Conservation (phyloP, 2,113 vertebrate species). For the Tragelaphus imberbis region DNA sequence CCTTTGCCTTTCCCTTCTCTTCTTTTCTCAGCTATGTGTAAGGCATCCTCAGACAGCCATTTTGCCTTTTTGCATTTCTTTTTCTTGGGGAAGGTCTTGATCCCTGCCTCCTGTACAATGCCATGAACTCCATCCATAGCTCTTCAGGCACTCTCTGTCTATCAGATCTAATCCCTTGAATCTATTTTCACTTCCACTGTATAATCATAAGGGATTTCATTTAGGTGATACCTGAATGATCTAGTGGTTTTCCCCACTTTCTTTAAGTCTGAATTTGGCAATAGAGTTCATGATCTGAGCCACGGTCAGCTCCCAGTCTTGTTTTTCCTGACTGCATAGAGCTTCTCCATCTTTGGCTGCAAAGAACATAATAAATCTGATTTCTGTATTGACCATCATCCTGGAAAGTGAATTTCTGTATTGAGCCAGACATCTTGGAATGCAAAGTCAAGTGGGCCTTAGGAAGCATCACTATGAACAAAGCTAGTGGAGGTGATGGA, state of each 20-base stretch:
- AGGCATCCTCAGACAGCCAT: neutral
- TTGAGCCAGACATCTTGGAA: neutral
- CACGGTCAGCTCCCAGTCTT: neutral
- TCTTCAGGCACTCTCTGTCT: neutral
- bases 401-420: neutral
- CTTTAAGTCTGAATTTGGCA: neutral
- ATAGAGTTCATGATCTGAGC: neutral
- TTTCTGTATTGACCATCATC: neutral
- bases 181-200: neutral
- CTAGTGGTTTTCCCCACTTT: neutral
- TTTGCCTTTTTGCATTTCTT: neutral
- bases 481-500: neutral
- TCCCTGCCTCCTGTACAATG: neutral
- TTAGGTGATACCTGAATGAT: neutral
- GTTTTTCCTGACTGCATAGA: neutral
- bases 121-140: rapidly evolving
- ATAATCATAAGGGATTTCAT: neutral
- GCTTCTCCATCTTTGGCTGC: neutral
- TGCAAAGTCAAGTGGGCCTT: neutral
- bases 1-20: neutral
- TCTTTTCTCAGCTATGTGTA: neutral
- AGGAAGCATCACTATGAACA: neutral
- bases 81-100: neutral
- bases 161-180: neutral
- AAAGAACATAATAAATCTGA: neutral